Evolutionary conservation across 2,113 vertebrate species (phyloP), one percentile per base, ranked within the genome.

Genomic region (Sylvia atricapilla): DNA sequence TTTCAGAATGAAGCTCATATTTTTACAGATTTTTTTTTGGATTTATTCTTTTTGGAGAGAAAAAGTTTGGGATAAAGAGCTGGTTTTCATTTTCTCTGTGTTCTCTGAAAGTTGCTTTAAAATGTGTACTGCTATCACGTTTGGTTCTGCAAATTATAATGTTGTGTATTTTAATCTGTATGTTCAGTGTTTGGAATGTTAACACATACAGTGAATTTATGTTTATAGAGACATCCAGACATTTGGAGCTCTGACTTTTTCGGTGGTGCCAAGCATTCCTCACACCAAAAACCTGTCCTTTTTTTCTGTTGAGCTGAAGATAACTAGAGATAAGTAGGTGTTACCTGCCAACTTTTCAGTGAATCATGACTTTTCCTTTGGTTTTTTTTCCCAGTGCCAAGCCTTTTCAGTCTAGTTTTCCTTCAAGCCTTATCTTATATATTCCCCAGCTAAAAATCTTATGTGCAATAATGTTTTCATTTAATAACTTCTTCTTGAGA

Each of bases 191-290:
- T 47, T 78, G 33, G 78, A 91, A 62, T 0, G 1, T 25, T 84
- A 49, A 43, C 15, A 21, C 1, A 0, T 3, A 5, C 3, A 53
- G n/a, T 24, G 8, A 21, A 66, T 73, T 66, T 37, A 3, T 46
- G 23, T 72, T 86, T 69, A 17, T 63, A 27, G 24, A 85, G 4
- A 68, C 10, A 53, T 73, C 10, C 30, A 78, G 43, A 52, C 11
- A 24, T 81, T 66, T 69, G n/a, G 37, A 76, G 8, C 17, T 37
- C 58, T 78, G n/a, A 59, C 13, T 39, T 89, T 84, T 72, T 67
- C 21, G 63, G 43, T 67, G 11, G 4, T 87, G 60, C 64, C 30
- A 33, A 84, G 24, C 17, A 67, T 50, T 55, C 33, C 28, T 88
- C 11, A 33, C 35, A 55, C 35, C 27, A 62, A 58, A 86, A 81